Base-by-base conservation (phyloP, 1,140 invertebrate genomes). In the Papilio dardanus region DNA sequence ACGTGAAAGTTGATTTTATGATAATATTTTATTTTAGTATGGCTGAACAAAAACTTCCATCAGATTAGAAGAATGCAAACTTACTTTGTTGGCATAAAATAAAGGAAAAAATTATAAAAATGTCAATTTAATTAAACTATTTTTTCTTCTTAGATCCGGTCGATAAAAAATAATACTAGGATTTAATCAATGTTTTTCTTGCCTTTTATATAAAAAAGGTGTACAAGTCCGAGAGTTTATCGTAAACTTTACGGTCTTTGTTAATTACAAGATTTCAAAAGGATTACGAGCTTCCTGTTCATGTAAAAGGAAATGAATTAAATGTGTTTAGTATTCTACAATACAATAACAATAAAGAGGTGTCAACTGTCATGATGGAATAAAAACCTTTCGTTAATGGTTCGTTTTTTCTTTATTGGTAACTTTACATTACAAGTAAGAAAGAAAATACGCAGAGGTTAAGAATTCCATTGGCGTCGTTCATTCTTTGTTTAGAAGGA, bases 401-500 rank as follows among this genome's bases (percentile, higher is more conserved):
- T 37, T 10, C 35, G 35, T 37, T 21, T 50, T 50, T 50, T 50
- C 6, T 50, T 50, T 50, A 50, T 58, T 30, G 10, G 21, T 37
- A 37, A 37, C 8, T 1, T 37, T 37, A 58, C 10, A 58, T 21
- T 58, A 24, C 12, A 28, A 14, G 10, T 58, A 24, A 14, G 1
- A 30, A 58, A 58, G 28, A 58, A 28, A 30, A 54, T 54, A 12
- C 12, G 7, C 24, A 54, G 50, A 21, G 21, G 19, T 33, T 30
- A 19, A 67, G 65, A 31, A 37, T 67, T 35, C 31, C 65, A 67
- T 67, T 65, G 58, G 46, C 21, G n/a, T 50, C 19, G 19, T 50
- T 14, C 24, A 28, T 28, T 62, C 21, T 62, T 62, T 28, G 54
- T 58, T 28, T 14, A 62, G 54, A 62, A 62, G 65, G 65, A 67